These are phyloP conservation scores for Toxotes lorentzi DNA, from an alignment of 2,797 vertebrate genomes.

Conservation along the genomic window DNA sequence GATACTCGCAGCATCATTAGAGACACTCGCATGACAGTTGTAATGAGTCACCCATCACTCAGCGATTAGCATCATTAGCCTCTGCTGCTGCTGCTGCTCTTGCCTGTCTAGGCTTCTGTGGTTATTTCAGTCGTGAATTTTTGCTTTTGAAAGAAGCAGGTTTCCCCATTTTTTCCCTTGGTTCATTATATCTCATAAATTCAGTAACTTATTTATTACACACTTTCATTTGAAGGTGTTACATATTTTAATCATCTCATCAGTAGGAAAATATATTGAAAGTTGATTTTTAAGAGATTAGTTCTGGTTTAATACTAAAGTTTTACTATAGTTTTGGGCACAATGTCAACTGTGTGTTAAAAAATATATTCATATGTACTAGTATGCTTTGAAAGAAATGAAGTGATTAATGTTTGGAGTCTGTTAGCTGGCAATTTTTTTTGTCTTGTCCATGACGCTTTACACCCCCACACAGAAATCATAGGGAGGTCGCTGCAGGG, in stretches of 20 bases:
- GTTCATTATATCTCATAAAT: not conserved
- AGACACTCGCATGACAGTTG: conserved; percentile 35
- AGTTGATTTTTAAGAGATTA: too few relatives aligned
- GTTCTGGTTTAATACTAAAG: not conserved
- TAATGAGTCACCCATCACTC: conserved; percentile 63
- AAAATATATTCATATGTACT: not conserved
- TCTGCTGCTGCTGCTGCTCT: conserved; percentile 37
- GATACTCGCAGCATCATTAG: conserved; percentile 55
- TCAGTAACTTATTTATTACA: not conserved
- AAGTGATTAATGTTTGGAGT: too few relatives aligned
- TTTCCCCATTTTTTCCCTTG: not conserved
- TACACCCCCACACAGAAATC: not conserved
- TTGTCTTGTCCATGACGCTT: too few relatives aligned
- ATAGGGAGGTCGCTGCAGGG: not conserved
- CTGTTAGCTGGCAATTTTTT: not conserved
- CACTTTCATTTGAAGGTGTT: not conserved
- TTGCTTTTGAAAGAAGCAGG: not conserved
- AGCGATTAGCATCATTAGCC: conserved; percentile 63
- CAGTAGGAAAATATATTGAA: not conserved
- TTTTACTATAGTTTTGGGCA: not conserved
- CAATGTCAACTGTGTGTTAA: not conserved
- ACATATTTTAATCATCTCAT: not conserved
- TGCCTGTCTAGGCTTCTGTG: conserved; percentile 20
- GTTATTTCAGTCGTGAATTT: conserved; percentile 13
- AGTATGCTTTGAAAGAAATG: not conserved